A percentile compares a stretch with the other conserved stretches of the same genome.
Evolutionary conservation across 2,113 vertebrate genomes (phyloP).

Genomic region (Syrrhaptes paradoxus): DNA sequence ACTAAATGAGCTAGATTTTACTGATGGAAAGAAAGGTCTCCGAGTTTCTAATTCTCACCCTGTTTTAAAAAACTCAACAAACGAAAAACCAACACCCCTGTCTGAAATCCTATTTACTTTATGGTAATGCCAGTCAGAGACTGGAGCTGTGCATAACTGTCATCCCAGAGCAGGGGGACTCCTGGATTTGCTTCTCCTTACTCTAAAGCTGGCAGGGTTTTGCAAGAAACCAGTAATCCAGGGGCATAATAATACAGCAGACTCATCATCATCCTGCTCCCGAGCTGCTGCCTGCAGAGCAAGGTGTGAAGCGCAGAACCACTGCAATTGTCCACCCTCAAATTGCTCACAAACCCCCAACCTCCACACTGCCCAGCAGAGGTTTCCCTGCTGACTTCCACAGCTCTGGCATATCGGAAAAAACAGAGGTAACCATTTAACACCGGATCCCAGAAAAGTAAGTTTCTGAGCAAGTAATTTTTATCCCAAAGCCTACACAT

Average conservation of each 20-base stretch:
- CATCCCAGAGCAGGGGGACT: background rate
- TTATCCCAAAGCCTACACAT: background rate
- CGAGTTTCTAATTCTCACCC: background rate
- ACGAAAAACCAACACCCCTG: background rate
- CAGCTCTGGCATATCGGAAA: fast-evolving
- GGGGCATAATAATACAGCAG: background rate
- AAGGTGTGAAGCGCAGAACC: background rate
- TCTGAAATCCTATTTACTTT: background rate
- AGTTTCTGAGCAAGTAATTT: background rate
- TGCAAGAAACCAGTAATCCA: background rate
- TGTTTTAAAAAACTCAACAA: background rate
- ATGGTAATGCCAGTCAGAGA: background rate
- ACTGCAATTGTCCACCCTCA: fast-evolving
- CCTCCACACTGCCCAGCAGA: fast-evolving
- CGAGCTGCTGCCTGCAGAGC: background rate
- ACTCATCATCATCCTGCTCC: background rate
- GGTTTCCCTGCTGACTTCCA: background rate
- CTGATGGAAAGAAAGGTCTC: background rate
- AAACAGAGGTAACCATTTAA: background rate
- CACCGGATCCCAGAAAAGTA: background rate
- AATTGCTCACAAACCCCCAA: background rate
- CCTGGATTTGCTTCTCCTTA: background rate
- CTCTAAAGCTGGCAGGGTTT: background rate
- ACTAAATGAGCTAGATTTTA: background rate
- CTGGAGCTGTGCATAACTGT: background rate